Conservation (phyloP, 1,140 invertebrate genomes). For the Ericerus pela region DNA sequence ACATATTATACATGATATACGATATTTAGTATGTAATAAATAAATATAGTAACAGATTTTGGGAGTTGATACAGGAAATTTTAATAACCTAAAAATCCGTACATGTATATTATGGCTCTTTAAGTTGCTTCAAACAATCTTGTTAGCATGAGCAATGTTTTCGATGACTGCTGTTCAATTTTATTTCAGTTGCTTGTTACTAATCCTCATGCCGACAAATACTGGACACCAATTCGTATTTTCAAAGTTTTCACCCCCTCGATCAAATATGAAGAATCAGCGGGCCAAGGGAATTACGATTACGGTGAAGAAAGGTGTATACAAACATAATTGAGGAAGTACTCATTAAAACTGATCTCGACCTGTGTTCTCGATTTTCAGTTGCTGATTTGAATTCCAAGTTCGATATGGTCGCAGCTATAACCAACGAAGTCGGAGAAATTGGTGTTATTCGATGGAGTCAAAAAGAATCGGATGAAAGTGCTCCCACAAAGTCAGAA, state of each 20-base stretch:
- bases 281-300: background rate
- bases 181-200: background rate
- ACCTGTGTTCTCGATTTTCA: no score
- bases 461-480: background rate
- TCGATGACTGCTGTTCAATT: background rate
- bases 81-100: background rate
- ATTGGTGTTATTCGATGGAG: background rate
- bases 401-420: background rate
- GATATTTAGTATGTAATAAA: no score
- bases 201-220: background rate
- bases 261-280: background rate
- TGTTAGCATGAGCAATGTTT: no score
- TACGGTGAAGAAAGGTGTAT: no score
- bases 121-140: no score
- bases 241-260: background rate
- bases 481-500: background rate
- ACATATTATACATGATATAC: no score
- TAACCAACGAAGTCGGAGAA: background rate
- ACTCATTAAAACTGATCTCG: no score
- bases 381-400: background rate
- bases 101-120: background rate
- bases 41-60: no score
- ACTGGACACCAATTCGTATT: background rate
- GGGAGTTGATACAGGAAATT: no score
- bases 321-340: no score